phyloP scores from a whole-genome alignment of 2,888 invertebrate genomes.

The Nomada fucata region DNA sequence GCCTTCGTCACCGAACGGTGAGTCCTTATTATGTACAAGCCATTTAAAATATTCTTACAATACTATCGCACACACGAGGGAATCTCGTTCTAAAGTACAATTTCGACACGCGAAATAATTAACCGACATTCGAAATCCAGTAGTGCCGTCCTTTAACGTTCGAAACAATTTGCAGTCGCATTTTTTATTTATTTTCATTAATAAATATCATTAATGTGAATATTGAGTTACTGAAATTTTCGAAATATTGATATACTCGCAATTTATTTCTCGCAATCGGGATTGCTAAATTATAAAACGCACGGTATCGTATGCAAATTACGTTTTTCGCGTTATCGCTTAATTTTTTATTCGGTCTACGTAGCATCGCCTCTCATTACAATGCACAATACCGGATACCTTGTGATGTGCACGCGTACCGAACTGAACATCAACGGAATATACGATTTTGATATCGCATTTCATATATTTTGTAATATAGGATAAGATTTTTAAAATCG shows the following conservation, averaged over 20 bases:
- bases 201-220: not conserved
- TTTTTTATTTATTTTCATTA: no score
- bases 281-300: no score
- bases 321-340: not conserved
- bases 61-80: no score
- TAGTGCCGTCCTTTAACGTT: no score
- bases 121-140: no score
- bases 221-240: not conserved
- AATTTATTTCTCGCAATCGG: not conserved
- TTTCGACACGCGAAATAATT: no score
- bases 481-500: constrained; percentile 82
- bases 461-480: no score
- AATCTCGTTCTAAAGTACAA: no score
- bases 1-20: not conserved
- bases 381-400: constrained; percentile 48
- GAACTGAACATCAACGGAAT: constrained; percentile 56
- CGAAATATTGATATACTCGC: not conserved
- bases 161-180: no score
- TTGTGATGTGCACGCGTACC: constrained; percentile 53
- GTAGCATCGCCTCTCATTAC: constrained; percentile 41
- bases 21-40: not conserved
- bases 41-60: no score
- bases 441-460: constrained; percentile 51
- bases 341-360: constrained; percentile 15
- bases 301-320: not conserved